Conservation (phyloP, 2,888 invertebrate species). For the Digitonthophagus gazella region DNA sequence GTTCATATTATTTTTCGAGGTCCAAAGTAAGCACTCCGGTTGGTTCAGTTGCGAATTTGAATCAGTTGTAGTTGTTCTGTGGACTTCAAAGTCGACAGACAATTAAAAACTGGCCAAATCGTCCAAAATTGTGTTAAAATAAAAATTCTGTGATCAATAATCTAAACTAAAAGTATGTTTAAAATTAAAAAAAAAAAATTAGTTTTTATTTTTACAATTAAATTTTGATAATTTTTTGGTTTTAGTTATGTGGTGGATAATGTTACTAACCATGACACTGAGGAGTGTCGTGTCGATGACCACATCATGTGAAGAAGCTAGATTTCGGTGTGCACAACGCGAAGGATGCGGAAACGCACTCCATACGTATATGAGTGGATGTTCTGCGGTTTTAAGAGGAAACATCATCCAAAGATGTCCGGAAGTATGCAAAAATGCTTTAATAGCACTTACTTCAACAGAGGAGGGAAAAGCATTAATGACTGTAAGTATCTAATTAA, state of each 20-base stretch:
- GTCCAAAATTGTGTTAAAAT: too few species aligned
- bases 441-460: slow-evolving; percentile 76
- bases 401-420: slow-evolving; percentile 58
- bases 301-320: slow-evolving; percentile 63
- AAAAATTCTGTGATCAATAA: too few species aligned
- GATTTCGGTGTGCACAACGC: slow-evolving; percentile 71
- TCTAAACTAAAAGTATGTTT: too few species aligned
- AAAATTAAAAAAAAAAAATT: too few species aligned
- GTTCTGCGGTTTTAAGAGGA: slow-evolving; percentile 66
- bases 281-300: slow-evolving; percentile 35
- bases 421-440: slow-evolving; percentile 70
- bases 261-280: slow-evolving; percentile 47
- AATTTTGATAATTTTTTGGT: slow-evolving; percentile 19
- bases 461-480: slow-evolving; percentile 76
- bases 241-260: slow-evolving; percentile 50
- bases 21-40: slow-evolving; percentile 13
- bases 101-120: background rate
- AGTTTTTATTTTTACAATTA: slow-evolving; percentile 7
- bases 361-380: slow-evolving; percentile 72
- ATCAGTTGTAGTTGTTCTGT: slow-evolving; percentile 12
- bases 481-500: slow-evolving; percentile 60
- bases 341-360: slow-evolving; percentile 76
- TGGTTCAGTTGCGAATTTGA: slow-evolving; percentile 6
- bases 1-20: slow-evolving; percentile 27
- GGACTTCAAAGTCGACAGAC: background rate